Evolutionary conservation across 1,140 invertebrate genomes (phyloP).

Genomic region (Trichonephila clavata): DNA sequence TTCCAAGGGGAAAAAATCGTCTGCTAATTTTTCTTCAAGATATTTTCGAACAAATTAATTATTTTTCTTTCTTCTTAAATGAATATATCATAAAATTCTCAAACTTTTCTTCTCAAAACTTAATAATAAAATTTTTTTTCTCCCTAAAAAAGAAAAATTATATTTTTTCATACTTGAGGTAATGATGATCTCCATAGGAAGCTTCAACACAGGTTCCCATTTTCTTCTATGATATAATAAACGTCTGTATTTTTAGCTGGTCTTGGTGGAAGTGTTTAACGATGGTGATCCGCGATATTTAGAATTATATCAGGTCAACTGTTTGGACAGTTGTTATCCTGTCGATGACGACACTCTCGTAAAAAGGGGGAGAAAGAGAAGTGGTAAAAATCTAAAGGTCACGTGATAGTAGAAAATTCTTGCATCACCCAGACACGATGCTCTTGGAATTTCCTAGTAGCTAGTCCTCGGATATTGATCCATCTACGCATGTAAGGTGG

Average conservation of each 20-base stretch:
- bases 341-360: background rate
- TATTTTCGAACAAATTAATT: too few species aligned
- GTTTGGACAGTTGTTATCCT: background rate
- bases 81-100: too few species aligned
- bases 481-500: background rate
- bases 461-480: too few species aligned
- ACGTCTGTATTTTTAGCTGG: background rate
- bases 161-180: conserved; percentile 55
- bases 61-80: too few species aligned
- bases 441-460: too few species aligned
- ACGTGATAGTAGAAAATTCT: background rate
- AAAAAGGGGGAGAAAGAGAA: background rate
- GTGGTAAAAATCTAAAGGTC: background rate
- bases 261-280: background rate
- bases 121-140: too few species aligned
- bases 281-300: background rate
- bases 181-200: conserved; percentile 43
- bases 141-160: background rate
- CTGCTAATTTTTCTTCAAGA: too few species aligned
- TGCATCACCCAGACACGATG: background rate
- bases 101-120: too few species aligned
- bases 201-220: conserved; percentile 24
- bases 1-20: too few species aligned
- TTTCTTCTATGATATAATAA: background rate
- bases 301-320: conserved; percentile 2